A percentile compares a stretch with the other conserved stretches of the same genome.
These are phyloP conservation scores for Styela clava DNA, from an alignment of 23 tunicate genomes.

Conservation along the genomic window DNA sequence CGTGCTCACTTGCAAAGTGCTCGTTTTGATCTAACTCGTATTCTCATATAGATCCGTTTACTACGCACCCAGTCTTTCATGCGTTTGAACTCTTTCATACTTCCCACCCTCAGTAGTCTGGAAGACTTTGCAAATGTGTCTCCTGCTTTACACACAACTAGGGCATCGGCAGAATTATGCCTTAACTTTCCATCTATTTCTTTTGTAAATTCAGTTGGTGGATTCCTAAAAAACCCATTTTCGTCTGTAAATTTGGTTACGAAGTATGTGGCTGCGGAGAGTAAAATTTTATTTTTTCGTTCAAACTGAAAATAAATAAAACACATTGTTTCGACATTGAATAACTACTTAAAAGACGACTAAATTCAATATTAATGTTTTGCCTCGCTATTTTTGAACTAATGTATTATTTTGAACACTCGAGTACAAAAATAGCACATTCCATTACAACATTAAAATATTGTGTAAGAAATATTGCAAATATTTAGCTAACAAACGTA, in stretches of 20 bases:
- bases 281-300: too few relatives aligned
- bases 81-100: not conserved
- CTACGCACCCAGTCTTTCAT: not conserved
- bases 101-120: not conserved
- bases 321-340: too few relatives aligned
- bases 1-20: not conserved
- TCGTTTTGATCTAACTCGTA: not conserved
- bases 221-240: not conserved
- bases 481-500: too few relatives aligned
- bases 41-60: not conserved
- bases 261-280: too few relatives aligned
- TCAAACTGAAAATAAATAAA: too few relatives aligned
- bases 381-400: too few relatives aligned
- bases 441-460: too few relatives aligned
- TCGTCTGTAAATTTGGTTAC: not conserved
- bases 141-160: not conserved
- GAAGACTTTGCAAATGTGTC: not conserved
- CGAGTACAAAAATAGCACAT: too few relatives aligned
- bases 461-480: too few relatives aligned
- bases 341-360: too few relatives aligned
- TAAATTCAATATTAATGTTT: too few relatives aligned
- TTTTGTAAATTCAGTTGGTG: not conserved
- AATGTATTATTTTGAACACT: too few relatives aligned
- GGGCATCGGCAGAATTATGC: not conserved
- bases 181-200: not conserved